Conservation (phyloP, 2,113 vertebrate species). For the Scytalopus superciliaris region DNA sequence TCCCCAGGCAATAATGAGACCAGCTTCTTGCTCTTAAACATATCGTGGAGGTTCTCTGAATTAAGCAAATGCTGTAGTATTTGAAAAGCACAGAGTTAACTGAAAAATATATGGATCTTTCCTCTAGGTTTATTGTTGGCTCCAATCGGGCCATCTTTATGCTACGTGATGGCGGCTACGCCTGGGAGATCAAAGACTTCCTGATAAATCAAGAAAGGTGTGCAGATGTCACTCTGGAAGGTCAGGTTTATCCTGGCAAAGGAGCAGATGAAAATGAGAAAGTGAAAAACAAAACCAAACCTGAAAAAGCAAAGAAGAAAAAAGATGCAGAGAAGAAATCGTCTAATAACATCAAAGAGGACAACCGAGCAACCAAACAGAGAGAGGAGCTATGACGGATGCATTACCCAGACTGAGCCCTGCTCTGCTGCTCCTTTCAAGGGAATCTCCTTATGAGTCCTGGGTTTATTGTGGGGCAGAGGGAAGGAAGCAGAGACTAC, state of each 20-base stretch:
- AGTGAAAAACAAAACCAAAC: conserved; percentile 73
- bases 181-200: conserved; percentile 98
- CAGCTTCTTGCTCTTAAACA: background rate
- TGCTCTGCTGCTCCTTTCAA: background rate
- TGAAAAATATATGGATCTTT: background rate
- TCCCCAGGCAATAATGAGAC: background rate
- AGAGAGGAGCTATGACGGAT: conserved; percentile 84
- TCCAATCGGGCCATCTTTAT: conserved; percentile 96
- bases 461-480: background rate
- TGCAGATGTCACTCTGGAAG: conserved; percentile 92
- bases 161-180: conserved; percentile 90
- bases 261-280: conserved; percentile 72
- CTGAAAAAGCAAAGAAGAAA: conserved; percentile 82
- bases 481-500: background rate
- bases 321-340: conserved; percentile 71
- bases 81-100: background rate
- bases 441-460: background rate
- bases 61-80: background rate
- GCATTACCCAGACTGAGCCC: background rate
- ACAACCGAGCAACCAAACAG: conserved; percentile 72
- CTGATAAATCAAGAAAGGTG: conserved; percentile 89
- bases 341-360: conserved; percentile 56
- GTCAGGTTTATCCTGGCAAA: conserved; percentile 93
- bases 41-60: background rate
- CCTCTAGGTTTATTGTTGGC: conserved; percentile 92